Base-by-base conservation (phyloP, 2,888 invertebrate species). In the Agonopterix arenella region DNA sequence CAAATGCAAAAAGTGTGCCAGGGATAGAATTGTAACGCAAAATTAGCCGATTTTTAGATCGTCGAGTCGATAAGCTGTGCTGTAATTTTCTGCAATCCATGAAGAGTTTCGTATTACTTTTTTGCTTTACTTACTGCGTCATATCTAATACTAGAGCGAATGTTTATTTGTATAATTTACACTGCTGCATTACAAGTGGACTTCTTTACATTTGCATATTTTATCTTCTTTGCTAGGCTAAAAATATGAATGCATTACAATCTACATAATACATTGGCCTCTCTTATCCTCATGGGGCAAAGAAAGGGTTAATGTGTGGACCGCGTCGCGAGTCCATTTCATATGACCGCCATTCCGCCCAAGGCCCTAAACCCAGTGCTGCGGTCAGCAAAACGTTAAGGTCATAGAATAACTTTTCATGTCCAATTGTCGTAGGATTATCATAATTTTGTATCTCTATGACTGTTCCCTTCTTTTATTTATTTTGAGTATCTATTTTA, bases 1-100 rank as follows among this genome's bases (percentile, higher is more conserved):
- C 76, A 64, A 65, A 60, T 56, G 75, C 77, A 70, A 68, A 71
- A 70, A 70, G 66, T 73, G 64, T 62, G 70, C 76, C 75, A 70
- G 65, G 74, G 73, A 70, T 72, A 70, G 66, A 72, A 74, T 77
- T 76, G 73, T 75, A 76, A 71, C 70, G 68, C 69, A 59, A 78
- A 78, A 79, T 79, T 78, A 77, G 74, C 74, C 67, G 66, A 74
- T 79, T 76, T 74, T 73, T 70, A 75, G 73, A 68, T 70, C 72
- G 78, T 71, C 63, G 70, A 69, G 65, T 76, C 73, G 69, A 72
- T 73, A 71, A 72, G 59, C 70, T 64, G 55, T 53, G 61, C 59
- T 61, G 57, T 56, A 62, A 60, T 60, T 59, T 65, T 60, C 58
- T 11, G 11, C 11, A 28, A 28, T 28, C 28, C 28, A 28, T 28